Evolutionary conservation across 2,113 vertebrate genomes (phyloP).

Genomic region (Bolborhynchus lineola): DNA sequence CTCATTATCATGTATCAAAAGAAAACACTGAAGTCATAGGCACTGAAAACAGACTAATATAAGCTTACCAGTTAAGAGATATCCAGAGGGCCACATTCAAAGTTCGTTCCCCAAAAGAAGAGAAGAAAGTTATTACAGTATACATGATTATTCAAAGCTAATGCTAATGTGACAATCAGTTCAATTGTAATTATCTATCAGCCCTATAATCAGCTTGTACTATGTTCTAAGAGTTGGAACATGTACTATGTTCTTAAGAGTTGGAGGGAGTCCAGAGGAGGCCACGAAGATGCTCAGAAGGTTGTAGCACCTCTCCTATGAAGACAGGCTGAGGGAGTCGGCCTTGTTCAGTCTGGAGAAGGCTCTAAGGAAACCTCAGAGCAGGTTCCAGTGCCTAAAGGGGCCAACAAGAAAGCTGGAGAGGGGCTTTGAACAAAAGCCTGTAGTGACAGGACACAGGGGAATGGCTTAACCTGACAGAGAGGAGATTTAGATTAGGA

Average conservation of each 20-base stretch:
- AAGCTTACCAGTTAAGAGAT: neutral
- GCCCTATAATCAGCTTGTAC: neutral
- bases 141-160: neutral
- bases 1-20: neutral
- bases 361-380: neutral
- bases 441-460: neutral
- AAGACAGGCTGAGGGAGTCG: neutral
- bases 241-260: neutral
- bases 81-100: neutral
- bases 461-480: neutral
- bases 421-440: neutral
- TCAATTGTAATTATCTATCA: neutral
- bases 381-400: neutral
- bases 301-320: neutral
- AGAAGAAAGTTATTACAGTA: constrained; percentile 25
- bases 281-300: neutral
- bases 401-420: neutral
- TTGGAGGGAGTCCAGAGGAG: neutral
- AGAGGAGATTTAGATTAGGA: neutral
- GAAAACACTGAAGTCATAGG: neutral
- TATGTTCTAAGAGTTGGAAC: neutral
- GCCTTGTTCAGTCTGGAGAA: neutral
- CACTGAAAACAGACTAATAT: neutral
- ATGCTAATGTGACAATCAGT: neutral
- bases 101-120: neutral